phyloP scores from a whole-genome alignment of 2,888 invertebrate species.

The Prenolepis imparis region DNA sequence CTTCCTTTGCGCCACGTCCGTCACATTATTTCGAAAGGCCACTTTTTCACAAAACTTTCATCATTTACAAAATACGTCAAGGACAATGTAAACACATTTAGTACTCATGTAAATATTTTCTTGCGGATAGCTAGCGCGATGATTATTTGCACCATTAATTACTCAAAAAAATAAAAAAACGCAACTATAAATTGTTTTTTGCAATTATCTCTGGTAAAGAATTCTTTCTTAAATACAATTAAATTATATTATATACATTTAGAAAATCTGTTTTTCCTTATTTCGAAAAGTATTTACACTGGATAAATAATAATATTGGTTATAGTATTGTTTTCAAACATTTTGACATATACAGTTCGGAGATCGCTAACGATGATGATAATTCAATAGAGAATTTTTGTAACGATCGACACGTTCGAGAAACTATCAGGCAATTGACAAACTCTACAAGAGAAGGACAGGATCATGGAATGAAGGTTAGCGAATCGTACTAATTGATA shows the following conservation, averaged over 20 bases:
- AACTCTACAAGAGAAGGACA: conserved; percentile 38
- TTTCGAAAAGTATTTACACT: neutral
- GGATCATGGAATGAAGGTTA: conserved; percentile 64
- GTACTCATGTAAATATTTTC: conserved; percentile 42
- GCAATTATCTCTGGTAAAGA: neutral
- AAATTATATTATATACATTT: neutral
- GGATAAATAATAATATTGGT: conserved; percentile 4
- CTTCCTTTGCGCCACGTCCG: conserved; percentile 55
- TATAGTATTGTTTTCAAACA: neutral
- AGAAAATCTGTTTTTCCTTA: neutral
- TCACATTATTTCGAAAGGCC: conserved; percentile 58
- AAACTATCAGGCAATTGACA: conserved; percentile 33
- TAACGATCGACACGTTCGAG: conserved; percentile 41
- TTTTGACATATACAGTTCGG: neutral
- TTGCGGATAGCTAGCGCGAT: conserved; percentile 1
- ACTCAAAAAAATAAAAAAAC: neutral
- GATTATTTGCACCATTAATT: conserved; percentile 29
- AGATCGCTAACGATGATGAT: conserved; percentile 28
- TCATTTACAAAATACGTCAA: conserved; percentile 39
- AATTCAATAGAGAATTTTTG: conserved; percentile 42
- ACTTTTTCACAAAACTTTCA: conserved; percentile 25
- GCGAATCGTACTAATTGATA: conserved; percentile 78
- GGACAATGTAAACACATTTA: conserved; percentile 44
- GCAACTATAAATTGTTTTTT: neutral
- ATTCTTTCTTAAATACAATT: neutral